Base-by-base conservation (phyloP, 2,113 vertebrate species). In the Globicephala melas region DNA sequence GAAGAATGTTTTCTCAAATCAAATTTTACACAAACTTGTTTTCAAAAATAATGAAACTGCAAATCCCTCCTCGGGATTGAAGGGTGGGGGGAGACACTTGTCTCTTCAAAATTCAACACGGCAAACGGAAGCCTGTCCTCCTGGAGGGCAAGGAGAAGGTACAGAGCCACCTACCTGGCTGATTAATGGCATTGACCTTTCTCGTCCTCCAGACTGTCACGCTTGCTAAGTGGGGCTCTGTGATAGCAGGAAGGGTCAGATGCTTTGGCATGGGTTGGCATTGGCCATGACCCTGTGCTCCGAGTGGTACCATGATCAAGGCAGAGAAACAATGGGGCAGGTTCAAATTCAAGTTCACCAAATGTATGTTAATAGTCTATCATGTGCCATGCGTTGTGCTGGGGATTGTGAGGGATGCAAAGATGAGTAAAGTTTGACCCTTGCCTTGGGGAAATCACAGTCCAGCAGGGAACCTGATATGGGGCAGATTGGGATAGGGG, bases 1-100 rank as follows among this genome's bases (percentile, higher is more conserved):
- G 98, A 98, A 98, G 98, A 98, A 98, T 89, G 98, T 97, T 98
- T 98, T 98, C 98, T 98, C 98, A 98, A 98, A 99, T 98, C 98
- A 98, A 97, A 98, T 98, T 98, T 98, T 98, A 98, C 98, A 98
- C 98, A 98, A 98, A 98, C 97, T 90, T 3, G 96, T 97, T 98
- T 98, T 98, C 98, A 97, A 97, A 98, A 98, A 98, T 97, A 98
- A 98, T 98, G 98, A 98, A 98, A 98, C 98, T 89, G 2, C 98
- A 99, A 98, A 99, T 98, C 98, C 98, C 96, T 18, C n/a, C 95
- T 36, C 13, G 0, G 97, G 91, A 95, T 9, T 1, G 31, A 95
- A 88, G 0, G 21, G 65, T 41, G 60, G 93, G 0, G 23, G 71
- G 68, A 87, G 81, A 93, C 82, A 63, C 74, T 41, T 6, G 33